A percentile compares a stretch with the other conserved stretches of the same genome.
Conservation (phyloP, 2,888 invertebrate genomes). For the Globia sparganii region DNA sequence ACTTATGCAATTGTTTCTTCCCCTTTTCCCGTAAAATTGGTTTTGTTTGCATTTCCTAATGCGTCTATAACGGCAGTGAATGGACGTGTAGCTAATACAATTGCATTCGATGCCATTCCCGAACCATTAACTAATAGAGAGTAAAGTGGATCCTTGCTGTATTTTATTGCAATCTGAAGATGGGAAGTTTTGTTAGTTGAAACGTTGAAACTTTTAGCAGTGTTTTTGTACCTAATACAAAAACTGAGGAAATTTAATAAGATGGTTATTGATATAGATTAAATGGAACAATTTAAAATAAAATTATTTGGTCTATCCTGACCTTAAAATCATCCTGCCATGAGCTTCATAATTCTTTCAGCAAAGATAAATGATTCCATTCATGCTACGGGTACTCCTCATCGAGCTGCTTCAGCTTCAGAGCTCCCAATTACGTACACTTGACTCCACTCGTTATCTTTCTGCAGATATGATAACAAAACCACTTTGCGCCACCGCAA, state of each 20-base stretch:
- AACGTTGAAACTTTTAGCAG: neutral
- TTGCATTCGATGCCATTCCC: conserved; percentile 42
- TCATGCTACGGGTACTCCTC: neutral
- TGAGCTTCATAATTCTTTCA: neutral
- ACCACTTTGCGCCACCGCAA: conserved; percentile 68
- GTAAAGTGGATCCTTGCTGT: conserved; percentile 35
- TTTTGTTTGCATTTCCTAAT: conserved; percentile 64
- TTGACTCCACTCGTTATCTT: conserved; percentile 52
- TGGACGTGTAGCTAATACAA: conserved; percentile 53
- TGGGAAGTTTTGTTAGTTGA: conserved; percentile 8
- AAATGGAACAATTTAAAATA: neutral
- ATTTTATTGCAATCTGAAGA: conserved; percentile 39
- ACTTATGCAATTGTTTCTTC: conserved; percentile 42
- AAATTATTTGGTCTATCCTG: neutral
- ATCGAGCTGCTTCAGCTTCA: conserved; percentile 21
- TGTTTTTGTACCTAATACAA: neutral
- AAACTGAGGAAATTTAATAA: neutral
- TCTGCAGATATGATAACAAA: conserved; percentile 56
- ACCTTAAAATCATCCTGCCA: neutral
- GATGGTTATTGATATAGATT: neutral
- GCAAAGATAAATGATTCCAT: neutral
- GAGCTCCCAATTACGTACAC: conserved; percentile 31
- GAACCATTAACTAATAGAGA: conserved; percentile 60
- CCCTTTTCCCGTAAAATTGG: conserved; percentile 52
- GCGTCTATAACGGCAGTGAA: conserved; percentile 41